Base-by-base conservation (phyloP, 2,797 vertebrate species). In the Dallia pectoralis region DNA sequence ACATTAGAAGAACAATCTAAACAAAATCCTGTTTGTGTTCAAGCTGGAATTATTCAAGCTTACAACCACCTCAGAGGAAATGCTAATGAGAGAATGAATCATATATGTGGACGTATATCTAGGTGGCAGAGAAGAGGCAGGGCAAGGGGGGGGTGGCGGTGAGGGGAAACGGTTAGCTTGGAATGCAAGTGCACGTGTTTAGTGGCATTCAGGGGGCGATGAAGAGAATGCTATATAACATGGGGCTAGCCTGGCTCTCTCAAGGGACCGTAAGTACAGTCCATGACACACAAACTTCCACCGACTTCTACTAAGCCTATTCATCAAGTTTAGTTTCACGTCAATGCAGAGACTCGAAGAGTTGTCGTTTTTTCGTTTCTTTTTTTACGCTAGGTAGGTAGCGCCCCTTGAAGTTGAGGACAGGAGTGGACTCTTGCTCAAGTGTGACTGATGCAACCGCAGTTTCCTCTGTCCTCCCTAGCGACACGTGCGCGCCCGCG, bases 31-130 rank as follows among this genome's bases (percentile, higher is more conserved):
- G 78, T 68, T 62, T 33, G 36, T 67, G 71, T 82, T 84, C 79
- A 61, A 84, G 81, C 74, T 81, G 76, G 61, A 9, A 16, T 15
- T 75, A 78, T 47, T 83, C 44, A 69, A 51, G 25, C 32, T 22
- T 27, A 44, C 8, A 6, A 81, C 79, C 74, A 83, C 77, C 79
- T 86, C 75, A 82, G 73, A 85, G 81, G 59, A 72, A 74, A 87
- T 86, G 85, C 81, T 84, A 89, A 83, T 86, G 78, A 85, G 75
- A 79, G 75, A 71, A 85, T 86, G 82, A 87, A 89, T 88, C 87
- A 89, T 79, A 84, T 73, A 85, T 81, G 74, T 70, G 79, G 73
- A 75, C 80, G 78, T 86, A 88, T 87, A 80, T 88, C 84, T 86
- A 83, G 62, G 80, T 86, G 79, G 79, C 83, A 86, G 78, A 27